These are phyloP conservation scores for Callocephalon fimbriatum DNA, from an alignment of 2,113 vertebrate genomes.

Conservation along the genomic window DNA sequence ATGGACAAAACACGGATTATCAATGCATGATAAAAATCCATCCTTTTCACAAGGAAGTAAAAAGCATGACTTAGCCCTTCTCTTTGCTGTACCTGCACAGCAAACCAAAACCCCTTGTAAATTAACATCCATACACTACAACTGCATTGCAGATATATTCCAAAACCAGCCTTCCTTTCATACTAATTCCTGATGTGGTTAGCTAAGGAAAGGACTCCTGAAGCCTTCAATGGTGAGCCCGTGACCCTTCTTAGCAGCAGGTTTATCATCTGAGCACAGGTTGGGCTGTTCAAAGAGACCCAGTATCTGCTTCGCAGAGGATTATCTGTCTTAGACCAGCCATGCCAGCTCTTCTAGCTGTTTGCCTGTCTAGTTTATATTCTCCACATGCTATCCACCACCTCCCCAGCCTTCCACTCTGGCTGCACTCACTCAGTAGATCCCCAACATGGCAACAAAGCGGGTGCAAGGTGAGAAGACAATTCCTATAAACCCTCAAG, in stretches of 20 bases:
- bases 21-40: neutral
- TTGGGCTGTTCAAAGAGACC: neutral
- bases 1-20: neutral
- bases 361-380: neutral
- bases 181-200: neutral
- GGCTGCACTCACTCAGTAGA: neutral
- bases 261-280: neutral
- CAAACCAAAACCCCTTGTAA: neutral
- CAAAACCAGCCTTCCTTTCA: neutral
- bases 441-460: fast-evolving
- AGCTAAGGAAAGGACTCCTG: neutral
- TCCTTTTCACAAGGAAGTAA: neutral
- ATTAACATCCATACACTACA: neutral
- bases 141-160: neutral
- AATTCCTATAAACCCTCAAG: neutral
- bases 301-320: neutral
- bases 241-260: neutral
- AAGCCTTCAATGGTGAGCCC: neutral
- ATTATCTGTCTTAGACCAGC: neutral
- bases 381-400: fast-evolving
- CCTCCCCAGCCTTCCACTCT: neutral
- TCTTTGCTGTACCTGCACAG: neutral
- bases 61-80: neutral
- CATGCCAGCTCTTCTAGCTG: neutral
- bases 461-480: fast-evolving